Conservation (phyloP, 2,797 vertebrate genomes). For the Sebastes glaucus region DNA sequence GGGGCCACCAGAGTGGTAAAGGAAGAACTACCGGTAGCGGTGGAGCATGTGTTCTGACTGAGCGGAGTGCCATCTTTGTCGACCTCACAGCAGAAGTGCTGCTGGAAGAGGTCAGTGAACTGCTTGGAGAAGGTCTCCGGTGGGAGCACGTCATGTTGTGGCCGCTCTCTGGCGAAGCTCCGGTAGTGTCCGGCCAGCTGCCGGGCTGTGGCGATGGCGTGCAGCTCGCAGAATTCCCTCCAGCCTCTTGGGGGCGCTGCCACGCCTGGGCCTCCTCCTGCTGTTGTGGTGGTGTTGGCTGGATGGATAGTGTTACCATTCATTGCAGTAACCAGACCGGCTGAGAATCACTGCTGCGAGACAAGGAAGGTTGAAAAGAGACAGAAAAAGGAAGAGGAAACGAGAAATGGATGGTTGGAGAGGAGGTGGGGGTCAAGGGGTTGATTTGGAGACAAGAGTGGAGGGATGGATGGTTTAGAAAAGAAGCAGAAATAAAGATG, state of each 20-base stretch:
- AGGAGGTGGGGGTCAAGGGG: background rate
- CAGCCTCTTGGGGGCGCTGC: conserved; percentile 86
- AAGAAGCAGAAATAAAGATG: background rate
- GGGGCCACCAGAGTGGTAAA: conserved; percentile 36
- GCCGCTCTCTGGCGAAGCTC: conserved; percentile 88
- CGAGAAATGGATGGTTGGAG: conserved; percentile 12
- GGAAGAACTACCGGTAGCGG: conserved; percentile 21
- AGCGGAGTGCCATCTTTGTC: conserved; percentile 80
- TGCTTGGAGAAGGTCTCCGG: conserved; percentile 93
- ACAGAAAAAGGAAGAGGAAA: background rate
- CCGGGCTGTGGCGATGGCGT: conserved; percentile 91
- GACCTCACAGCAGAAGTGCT: conserved; percentile 92
- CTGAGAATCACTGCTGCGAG: conserved; percentile 84
- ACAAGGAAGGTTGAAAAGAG: conserved; percentile 29
- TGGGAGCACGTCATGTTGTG: conserved; percentile 88
- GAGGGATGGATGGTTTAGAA: background rate
- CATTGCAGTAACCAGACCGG: conserved; percentile 92
- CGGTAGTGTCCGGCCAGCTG: conserved; percentile 94
- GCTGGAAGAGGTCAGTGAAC: conserved; percentile 94
- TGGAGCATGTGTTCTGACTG: conserved; percentile 50
- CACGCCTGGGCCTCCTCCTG: conserved; percentile 70
- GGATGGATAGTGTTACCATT: conserved; percentile 94
- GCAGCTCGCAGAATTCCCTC: conserved; percentile 97
- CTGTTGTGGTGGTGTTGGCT: conserved; percentile 78
- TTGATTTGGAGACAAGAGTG: background rate